These are phyloP conservation scores for Acrossocheilus wenchowensis DNA, from an alignment of 2,797 vertebrate genomes.

Conservation along the genomic window DNA sequence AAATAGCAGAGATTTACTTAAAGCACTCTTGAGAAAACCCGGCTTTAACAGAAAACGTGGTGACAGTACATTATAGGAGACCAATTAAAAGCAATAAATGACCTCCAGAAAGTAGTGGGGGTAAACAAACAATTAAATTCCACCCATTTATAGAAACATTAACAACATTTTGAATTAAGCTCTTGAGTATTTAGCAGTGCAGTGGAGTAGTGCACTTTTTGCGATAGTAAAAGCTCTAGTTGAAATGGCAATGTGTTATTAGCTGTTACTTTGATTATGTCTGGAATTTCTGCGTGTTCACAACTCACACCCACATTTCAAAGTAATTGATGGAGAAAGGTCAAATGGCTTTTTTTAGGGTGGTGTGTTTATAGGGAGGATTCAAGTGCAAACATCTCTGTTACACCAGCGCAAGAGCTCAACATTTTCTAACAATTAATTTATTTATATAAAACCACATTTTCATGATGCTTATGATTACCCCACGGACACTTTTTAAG, in stretches of 20 bases:
- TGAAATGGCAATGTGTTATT: conserved; percentile 21
- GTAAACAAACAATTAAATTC: conserved; percentile 45
- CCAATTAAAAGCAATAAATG: conserved; percentile 48
- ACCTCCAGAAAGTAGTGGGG: conserved; percentile 19
- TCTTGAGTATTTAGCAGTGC: conserved; percentile 20
- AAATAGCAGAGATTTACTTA: conserved; percentile 53
- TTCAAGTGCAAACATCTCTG: conserved; percentile 16
- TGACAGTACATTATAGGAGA: conserved; percentile 35
- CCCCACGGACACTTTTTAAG: conserved; percentile 34
- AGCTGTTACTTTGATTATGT: conserved; percentile 37
- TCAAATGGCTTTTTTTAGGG: conserved; percentile 33
- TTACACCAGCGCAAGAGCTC: conserved; percentile 29
- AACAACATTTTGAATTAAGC: conserved; percentile 38
- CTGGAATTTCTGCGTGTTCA: conserved; percentile 51
- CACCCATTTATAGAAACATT: conserved; percentile 35
- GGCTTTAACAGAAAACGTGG: conserved; percentile 45
- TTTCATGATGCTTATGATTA: conserved; percentile 59
- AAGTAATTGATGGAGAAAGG: conserved; percentile 46
- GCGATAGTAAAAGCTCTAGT: conserved; percentile 19
- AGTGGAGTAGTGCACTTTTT: not conserved
- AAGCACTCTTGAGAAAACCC: conserved; percentile 45
- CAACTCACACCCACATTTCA: conserved; percentile 40
- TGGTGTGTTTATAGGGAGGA: conserved; percentile 7
- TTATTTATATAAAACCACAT: conserved; percentile 65
- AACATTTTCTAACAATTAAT: conserved; percentile 66